Percentiles rank a stretch among this genome's conserved stretches.
phyloP scores from a whole-genome alignment of 2,113 vertebrate species.

The Cyprinus carpio region DNA sequence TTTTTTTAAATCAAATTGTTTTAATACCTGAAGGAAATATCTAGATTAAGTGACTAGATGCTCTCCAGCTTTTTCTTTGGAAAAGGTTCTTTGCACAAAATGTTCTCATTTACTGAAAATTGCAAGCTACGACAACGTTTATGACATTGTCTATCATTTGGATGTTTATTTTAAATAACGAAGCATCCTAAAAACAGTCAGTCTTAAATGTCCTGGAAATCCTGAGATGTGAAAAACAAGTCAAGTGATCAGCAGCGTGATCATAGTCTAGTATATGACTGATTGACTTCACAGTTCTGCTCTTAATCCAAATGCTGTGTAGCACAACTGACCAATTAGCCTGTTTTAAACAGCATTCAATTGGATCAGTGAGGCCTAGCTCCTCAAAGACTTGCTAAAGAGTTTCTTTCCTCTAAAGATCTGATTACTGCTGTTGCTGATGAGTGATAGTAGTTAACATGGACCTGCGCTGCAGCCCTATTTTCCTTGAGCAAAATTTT shows the following conservation, averaged over 20 bases:
- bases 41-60: too few relatives aligned
- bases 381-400: conserved; percentile 53
- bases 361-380: conserved; percentile 68
- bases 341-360: conserved; percentile 64
- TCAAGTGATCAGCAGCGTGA: not conserved
- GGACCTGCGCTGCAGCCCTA: not conserved
- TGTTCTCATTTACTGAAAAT: not conserved
- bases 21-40: not conserved
- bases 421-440: conserved; percentile 52
- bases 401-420: conserved; percentile 43
- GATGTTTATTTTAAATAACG: not conserved
- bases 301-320: conserved; percentile 62
- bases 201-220: not conserved
- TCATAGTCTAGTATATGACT: not conserved
- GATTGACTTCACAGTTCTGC: conserved; percentile 59
- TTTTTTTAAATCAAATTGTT: not conserved
- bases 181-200: not conserved
- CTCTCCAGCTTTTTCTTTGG: too few relatives aligned
- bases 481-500: not conserved
- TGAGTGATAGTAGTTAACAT: not conserved
- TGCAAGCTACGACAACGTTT: not conserved
- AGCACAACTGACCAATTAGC: conserved; percentile 74
- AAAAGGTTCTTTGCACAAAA: too few relatives aligned
- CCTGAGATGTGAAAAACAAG: not conserved
- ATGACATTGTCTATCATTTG: not conserved